Evolutionary conservation across 2,888 invertebrate genomes (phyloP).

Genomic region (Caenorhabditis becei): DNA sequence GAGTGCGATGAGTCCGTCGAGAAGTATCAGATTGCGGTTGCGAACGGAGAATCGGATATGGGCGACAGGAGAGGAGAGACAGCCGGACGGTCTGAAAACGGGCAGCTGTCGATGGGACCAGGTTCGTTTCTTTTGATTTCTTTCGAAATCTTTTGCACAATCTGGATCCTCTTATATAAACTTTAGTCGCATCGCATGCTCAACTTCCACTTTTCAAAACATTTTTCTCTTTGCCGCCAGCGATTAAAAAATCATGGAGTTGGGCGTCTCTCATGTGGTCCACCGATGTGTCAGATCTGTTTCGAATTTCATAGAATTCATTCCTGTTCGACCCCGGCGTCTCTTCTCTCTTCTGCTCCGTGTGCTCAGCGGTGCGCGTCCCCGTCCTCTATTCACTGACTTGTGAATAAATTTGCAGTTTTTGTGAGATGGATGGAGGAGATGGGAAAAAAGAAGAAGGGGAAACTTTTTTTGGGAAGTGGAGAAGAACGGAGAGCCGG

Average conservation of each 20-base stretch:
- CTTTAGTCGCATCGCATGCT: slow-evolving; percentile 7
- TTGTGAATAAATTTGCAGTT: slow-evolving; percentile 57
- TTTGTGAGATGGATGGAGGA: slow-evolving; percentile 39
- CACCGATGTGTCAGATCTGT: slow-evolving; percentile 46
- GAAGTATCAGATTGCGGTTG: slow-evolving; percentile 61
- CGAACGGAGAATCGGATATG: slow-evolving; percentile 62
- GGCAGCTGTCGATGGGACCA: not conserved
- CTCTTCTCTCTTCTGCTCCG: slow-evolving; percentile 18
- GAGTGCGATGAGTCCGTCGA: slow-evolving; percentile 56
- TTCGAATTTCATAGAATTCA: slow-evolving; percentile 58
- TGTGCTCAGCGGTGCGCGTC: slow-evolving; percentile 52
- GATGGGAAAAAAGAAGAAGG: slow-evolving; percentile 15
- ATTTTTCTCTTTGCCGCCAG: slow-evolving; percentile 10
- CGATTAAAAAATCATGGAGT: slow-evolving; percentile 59
- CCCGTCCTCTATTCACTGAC: slow-evolving; percentile 53
- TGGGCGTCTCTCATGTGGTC: slow-evolving; percentile 1
- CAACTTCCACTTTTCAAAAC: slow-evolving; percentile 24
- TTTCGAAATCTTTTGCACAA: not conserved
- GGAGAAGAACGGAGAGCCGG: not conserved
- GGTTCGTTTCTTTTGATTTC: slow-evolving; percentile 12
- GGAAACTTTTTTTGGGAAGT: slow-evolving; percentile 24
- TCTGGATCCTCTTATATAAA: not conserved
- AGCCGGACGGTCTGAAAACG: slow-evolving; percentile 52
- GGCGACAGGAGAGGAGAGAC: slow-evolving; percentile 54
- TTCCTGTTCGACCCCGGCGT: slow-evolving; percentile 9